Base-by-base conservation (phyloP, 1,140 invertebrate genomes). In the Metopolophium dirhodum region DNA sequence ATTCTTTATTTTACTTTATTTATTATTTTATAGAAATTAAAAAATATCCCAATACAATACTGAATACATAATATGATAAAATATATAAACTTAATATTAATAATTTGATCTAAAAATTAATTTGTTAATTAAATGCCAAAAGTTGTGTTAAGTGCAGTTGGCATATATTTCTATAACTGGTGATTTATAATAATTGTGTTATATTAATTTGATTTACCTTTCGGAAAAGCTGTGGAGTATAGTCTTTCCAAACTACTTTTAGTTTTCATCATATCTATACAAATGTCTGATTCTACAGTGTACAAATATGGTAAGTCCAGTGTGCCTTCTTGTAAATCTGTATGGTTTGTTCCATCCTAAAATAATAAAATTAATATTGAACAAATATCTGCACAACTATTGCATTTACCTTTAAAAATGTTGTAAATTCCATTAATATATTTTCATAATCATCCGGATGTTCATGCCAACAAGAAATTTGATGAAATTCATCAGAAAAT, bases 381-480 rank as follows among this genome's bases (percentile, higher is more conserved):
- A 82, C 54, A 57, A 61, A 68, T 45, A 45, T n/a, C 18, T 47
- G 9, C 3, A 49, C 37, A 83, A 83, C 23, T 18, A 14, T 30
- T 61, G 49, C 23, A 61, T 82, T 92, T 83, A 92, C 91, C 83
- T 92, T 92, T 83, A 92, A 85, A 83, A 92, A 92, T 30, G 11
- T 54, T 37, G 83, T 2, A 18, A 92, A 92, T 37, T 85, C 91
- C 30, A 54, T 85, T 37, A 92, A 51, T 83, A 92, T 92, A 54
- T 83, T 23, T 35, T 83, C 26, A 92, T 92, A 83, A 54, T 92
- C n/a, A 26, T 92, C 91, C 0, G n/a, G 22, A 51, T 83, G 77
- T 51, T 92, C 47, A 26, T 92, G 26, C 91, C 91, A 92, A 92
- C 91, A 92, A 92, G 7, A 35, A 35, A 92, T 92, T 49, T 83